phyloP scores from a whole-genome alignment of 2,113 vertebrate genomes.

The Turnix velox region DNA sequence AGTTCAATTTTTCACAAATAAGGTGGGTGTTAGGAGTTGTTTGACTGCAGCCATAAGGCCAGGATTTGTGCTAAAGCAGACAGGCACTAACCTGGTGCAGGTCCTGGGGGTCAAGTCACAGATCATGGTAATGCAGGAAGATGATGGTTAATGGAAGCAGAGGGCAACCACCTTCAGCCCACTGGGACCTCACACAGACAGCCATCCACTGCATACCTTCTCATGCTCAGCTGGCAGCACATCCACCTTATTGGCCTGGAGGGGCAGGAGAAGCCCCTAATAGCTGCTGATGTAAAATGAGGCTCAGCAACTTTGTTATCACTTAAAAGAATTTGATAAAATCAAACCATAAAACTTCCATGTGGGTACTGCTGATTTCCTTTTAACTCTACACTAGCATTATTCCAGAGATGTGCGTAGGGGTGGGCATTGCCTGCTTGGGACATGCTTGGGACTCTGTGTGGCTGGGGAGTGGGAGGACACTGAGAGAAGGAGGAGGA shows the following conservation, averaged over 20 bases:
- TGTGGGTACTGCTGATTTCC: background rate
- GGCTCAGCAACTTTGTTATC: background rate
- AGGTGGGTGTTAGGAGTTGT: background rate
- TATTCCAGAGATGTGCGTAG: rapidly evolving
- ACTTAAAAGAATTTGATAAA: background rate
- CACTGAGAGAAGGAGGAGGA: background rate
- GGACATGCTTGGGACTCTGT: rapidly evolving
- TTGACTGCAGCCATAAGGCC: background rate
- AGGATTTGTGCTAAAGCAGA: background rate
- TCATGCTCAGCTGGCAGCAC: background rate
- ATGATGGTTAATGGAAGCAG: background rate
- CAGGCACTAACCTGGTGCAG: rapidly evolving
- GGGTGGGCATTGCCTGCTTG: rapidly evolving
- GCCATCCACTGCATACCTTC: rapidly evolving
- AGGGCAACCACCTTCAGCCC: background rate
- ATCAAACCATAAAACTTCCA: background rate
- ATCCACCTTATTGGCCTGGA: no score
- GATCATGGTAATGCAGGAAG: rapidly evolving
- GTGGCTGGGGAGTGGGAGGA: rapidly evolving
- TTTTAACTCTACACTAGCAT: rapidly evolving
- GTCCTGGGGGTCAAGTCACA: background rate
- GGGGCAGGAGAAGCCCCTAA: background rate
- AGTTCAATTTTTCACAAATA: background rate
- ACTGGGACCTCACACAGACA: background rate
- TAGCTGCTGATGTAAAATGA: background rate